A percentile compares a stretch with the other conserved stretches of the same genome.
Conservation (phyloP, 2,888 invertebrate species). For the Xestia rhomboidea region DNA sequence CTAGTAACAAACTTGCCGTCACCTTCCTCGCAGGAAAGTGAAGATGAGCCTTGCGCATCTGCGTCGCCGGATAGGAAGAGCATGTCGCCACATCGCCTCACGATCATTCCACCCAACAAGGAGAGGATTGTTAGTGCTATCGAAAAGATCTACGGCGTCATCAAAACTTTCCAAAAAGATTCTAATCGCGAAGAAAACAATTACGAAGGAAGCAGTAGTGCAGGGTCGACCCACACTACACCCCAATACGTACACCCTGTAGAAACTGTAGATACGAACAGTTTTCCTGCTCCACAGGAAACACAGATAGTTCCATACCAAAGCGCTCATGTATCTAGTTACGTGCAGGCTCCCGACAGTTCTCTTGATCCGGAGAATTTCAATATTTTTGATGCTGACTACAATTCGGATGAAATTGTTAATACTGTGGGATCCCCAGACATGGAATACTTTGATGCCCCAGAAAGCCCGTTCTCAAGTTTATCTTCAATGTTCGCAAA, state of each 20-base stretch:
- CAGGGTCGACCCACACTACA: slow-evolving; percentile 4
- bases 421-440: slow-evolving; percentile 15
- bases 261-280: slow-evolving; percentile 18
- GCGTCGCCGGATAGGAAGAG: slow-evolving; percentile 39
- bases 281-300: not conserved
- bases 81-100: slow-evolving; percentile 65
- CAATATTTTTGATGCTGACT: slow-evolving; percentile 12
- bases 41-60: slow-evolving; percentile 1
- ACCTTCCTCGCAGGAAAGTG: slow-evolving; percentile 59
- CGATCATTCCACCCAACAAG: slow-evolving; percentile 80
- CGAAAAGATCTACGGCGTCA: slow-evolving; percentile 81
- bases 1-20: slow-evolving; percentile 87
- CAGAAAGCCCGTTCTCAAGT: slow-evolving; percentile 30
- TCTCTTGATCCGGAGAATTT: not conserved
- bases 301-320: slow-evolving; percentile 14
- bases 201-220: not conserved
- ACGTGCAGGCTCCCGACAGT: slow-evolving; percentile 15
- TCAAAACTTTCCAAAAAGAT: slow-evolving; percentile 68
- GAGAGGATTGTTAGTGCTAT: slow-evolving; percentile 83
- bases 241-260: slow-evolving; percentile 1
- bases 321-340: slow-evolving; percentile 12
- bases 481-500: slow-evolving; percentile 26
- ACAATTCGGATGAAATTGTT: slow-evolving; percentile 16
- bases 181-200: slow-evolving; percentile 9
- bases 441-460: slow-evolving; percentile 35